Base-by-base conservation (phyloP, 1,140 invertebrate genomes). In the Drosophila cardini region DNA sequence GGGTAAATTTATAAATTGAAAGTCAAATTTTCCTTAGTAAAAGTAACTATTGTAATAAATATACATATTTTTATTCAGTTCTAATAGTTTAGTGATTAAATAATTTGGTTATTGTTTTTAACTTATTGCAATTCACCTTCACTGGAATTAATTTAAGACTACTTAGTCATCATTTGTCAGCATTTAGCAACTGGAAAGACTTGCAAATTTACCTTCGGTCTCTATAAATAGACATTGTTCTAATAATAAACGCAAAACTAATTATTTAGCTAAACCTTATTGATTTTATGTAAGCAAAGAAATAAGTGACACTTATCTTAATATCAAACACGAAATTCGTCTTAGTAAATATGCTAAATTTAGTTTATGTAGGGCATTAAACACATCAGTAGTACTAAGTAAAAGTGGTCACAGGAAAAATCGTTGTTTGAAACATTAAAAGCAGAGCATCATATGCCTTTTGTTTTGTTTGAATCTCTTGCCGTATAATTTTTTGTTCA, bases 401-500 rank as follows among this genome's bases (percentile, higher is more conserved):
- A 15, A 38, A 40, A 34, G 34, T 55, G 52, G 16, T 21, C 21
- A 21, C 11, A 18, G 8, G 15, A 55, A 55, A 38, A 21, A 52
- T 34, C 26, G 8, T 11, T 38, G 10, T 36, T 18, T 21, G 52
- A 55, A 55, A 53, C 38, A 15, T 40, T 34, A 55, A 53, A 55
- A 55, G 30, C 50, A 8, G 8, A 55, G 52, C 26, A 53, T 34
- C 32, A 32, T 52, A 13, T 13, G 32, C 34, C 64, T 58, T 68
- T 42, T 38, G 16, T 36, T 6, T 48, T 43, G 36, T 10, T 26
- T 38, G 15, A 38, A 10, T 36, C 40, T 13, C 18, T 38, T 61
- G 48, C 46, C 56, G 11, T 57, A 50, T 69, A 55, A 42, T 57
- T 72, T 46, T 67, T 67, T 50, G 4, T 26, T 21, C 38, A 30